These are phyloP conservation scores for Ataeniobius toweri DNA, from an alignment of 2,797 vertebrate genomes.

Conservation along the genomic window DNA sequence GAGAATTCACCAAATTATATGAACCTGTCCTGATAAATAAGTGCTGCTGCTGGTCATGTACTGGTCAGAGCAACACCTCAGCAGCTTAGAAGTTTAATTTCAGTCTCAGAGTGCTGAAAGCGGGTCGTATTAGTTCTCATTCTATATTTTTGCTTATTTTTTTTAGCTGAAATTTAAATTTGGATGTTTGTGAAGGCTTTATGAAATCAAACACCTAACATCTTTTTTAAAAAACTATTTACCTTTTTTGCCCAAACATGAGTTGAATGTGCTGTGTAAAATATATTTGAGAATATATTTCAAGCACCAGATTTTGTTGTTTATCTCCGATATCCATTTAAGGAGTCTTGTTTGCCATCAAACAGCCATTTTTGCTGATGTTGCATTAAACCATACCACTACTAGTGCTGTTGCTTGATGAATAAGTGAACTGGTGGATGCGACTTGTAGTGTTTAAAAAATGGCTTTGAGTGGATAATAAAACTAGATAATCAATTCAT, in stretches of 20 bases:
- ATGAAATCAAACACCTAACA: not conserved
- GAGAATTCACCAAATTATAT: not conserved
- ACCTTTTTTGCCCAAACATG: not conserved
- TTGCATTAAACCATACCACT: not conserved
- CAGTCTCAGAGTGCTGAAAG: not conserved
- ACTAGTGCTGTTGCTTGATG: not conserved
- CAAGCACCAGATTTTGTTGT: not conserved
- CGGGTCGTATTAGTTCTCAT: not conserved
- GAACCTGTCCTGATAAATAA: not conserved
- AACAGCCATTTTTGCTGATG: not conserved
- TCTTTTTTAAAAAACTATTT: not conserved
- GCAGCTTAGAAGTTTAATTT: not conserved
- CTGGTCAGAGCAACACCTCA: not conserved
- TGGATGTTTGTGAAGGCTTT: no score
- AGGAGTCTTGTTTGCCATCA: not conserved
- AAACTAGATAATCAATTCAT: not conserved
- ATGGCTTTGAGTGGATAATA: not conserved
- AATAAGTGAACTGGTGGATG: not conserved
- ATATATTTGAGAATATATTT: not conserved
- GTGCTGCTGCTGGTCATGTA: not conserved
- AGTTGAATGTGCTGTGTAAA: not conserved
- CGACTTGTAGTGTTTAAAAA: not conserved
- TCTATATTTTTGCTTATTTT: not conserved
- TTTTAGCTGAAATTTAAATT: no score
- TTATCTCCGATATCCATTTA: not conserved